Evolutionary conservation across 2,113 vertebrate genomes (phyloP).

Genomic region (Budorcas taxicolor): DNA sequence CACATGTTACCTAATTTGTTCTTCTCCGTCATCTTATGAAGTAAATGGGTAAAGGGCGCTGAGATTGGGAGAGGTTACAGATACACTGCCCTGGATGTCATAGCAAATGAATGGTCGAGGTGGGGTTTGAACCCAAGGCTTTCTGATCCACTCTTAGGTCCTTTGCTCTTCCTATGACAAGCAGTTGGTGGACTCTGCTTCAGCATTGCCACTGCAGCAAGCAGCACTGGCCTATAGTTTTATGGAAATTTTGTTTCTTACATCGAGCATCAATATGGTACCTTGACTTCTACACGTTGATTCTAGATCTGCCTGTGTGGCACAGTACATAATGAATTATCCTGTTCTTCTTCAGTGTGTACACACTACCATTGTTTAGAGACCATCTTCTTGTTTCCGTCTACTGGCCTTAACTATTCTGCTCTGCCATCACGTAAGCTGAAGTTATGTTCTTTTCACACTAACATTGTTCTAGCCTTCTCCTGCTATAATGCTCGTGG

Average conservation of each 20-base stretch:
- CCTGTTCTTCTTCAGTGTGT: not conserved
- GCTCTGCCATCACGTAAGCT: not conserved
- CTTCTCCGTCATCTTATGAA: not conserved
- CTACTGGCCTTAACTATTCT: not conserved
- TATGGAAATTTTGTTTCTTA: not conserved
- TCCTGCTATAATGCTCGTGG: not conserved
- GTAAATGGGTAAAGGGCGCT: conserved; percentile 16
- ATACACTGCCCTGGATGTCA: not conserved
- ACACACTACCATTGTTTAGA: not conserved
- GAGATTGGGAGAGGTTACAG: conserved; percentile 4
- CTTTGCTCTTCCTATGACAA: not conserved
- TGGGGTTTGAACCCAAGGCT: not conserved
- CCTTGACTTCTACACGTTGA: not conserved
- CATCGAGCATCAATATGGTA: not conserved
- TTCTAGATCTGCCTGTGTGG: not conserved
- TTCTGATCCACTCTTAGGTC: not conserved
- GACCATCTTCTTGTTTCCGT: not conserved
- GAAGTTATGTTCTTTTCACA: not conserved
- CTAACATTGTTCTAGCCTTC: not conserved
- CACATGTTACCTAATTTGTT: not conserved
- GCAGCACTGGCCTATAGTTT: not conserved
- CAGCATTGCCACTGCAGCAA: not conserved
- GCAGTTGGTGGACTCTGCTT: not conserved
- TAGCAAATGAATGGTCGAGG: not conserved
- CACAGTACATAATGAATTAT: not conserved